Base-by-base conservation (phyloP, 2,797 vertebrate genomes). In the Trichosurus vulpecula region DNA sequence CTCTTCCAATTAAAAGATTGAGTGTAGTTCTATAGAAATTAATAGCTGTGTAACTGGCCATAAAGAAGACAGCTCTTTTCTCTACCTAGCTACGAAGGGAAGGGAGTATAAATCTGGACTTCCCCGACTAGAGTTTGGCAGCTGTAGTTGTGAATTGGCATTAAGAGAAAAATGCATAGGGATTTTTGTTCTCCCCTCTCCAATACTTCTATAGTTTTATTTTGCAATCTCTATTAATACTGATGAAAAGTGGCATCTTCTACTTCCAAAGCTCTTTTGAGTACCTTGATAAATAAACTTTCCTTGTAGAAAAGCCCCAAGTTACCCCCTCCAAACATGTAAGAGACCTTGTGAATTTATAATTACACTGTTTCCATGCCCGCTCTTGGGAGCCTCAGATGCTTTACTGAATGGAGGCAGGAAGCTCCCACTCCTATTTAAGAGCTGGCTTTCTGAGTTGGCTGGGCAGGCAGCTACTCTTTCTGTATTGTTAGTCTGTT, bases 401-500 rank as follows among this genome's bases (percentile, higher is more conserved):
- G 66, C 90, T 93, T 93, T 93, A 4, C 56, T 29, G 81, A 93
- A 25, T 54, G 81, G 52, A 90, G 51, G 81, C 31, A 47, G 92
- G 91, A 95, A 90, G 56, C n/a, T 22, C 19, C 0, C 19, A 27
- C 54, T 92, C 31, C 91, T 25, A 27, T 93, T 31, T n/a, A 55
- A 90, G n/a, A 41, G 47, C 54, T 53, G 12, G 12, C 91, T 90
- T 94, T 91, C 61, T 93, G n/a, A 94, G 54, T 47, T 58, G 93
- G 92, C 81, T 94, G 12, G 55, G 89, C 90, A 94, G 58, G 61
- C 27, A 81, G 52, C 91, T 93, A 54, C 90, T 96, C 90, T 92
- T 51, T 96, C 52, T 93, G 93, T 90, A 9, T 31, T 52, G 54
- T 93, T 81, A 92, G 52, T 74, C 94, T 66, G 3, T 90, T 93